Evolutionary conservation across 2,888 invertebrate species (phyloP).

Genomic region (Pyrrhia umbra): DNA sequence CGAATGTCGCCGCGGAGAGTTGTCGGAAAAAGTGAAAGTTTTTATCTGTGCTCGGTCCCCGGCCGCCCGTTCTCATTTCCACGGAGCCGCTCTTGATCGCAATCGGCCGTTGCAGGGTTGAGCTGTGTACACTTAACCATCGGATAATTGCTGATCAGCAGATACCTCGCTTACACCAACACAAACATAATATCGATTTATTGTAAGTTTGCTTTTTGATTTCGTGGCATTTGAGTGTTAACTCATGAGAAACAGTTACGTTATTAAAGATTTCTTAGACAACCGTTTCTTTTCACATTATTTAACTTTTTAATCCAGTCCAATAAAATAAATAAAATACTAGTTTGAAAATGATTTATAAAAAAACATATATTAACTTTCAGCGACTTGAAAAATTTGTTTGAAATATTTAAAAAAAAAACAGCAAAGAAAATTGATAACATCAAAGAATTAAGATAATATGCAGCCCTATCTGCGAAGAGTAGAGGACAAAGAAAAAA

Average conservation of each 20-base stretch:
- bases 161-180: slow-evolving; percentile 51
- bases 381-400: background rate
- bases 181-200: slow-evolving; percentile 54
- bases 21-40: slow-evolving; percentile 88
- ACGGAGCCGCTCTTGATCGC: slow-evolving; percentile 83
- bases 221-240: background rate
- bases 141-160: slow-evolving; percentile 74
- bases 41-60: slow-evolving; percentile 85
- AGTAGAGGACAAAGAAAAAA: slow-evolving; percentile 78
- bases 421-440: slow-evolving; percentile 36
- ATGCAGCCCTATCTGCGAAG: slow-evolving; percentile 75
- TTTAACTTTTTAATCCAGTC: background rate
- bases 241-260: background rate
- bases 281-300: background rate
- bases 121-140: slow-evolving; percentile 66
- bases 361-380: background rate
- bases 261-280: background rate
- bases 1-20: slow-evolving; percentile 83
- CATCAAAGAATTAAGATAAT: slow-evolving; percentile 55
- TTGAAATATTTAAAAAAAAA: slow-evolving; percentile 15
- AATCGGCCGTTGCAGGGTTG: slow-evolving; percentile 79
- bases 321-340: too few relatives aligned
- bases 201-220: slow-evolving; percentile 38
- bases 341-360: background rate
- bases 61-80: slow-evolving; percentile 85